Conservation (phyloP, 2,888 invertebrate genomes). For the Melanchra persicariae region DNA sequence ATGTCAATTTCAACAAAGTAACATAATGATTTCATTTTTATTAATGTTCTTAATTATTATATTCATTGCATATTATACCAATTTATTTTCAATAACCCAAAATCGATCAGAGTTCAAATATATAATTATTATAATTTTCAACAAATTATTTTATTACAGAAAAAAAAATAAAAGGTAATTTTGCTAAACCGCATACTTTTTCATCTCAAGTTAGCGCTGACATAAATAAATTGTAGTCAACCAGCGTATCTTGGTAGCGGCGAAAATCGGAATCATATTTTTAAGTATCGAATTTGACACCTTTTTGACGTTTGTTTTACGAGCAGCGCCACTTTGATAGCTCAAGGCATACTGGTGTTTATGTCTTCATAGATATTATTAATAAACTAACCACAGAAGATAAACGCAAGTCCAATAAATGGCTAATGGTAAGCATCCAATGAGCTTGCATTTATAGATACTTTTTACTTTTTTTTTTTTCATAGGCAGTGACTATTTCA, state of each 20-base stretch:
- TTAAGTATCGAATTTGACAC: neutral
- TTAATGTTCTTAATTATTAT: neutral
- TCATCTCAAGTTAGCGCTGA: conserved; percentile 20
- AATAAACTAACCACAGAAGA: conserved; percentile 31
- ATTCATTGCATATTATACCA: neutral
- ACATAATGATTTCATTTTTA: neutral
- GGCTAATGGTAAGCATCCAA: conserved; percentile 57
- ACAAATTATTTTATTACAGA: neutral
- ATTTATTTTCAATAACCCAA: conserved; percentile 32
- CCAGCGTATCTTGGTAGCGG: neutral
- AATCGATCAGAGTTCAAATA: conserved; percentile 4
- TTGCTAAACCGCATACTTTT: conserved; percentile 15
- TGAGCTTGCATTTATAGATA: conserved; percentile 53
- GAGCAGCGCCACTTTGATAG: neutral
- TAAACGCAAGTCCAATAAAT: conserved; percentile 53
- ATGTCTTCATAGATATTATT: conserved; percentile 20
- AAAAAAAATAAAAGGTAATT: neutral
- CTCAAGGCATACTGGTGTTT: neutral
- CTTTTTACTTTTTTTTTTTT: conserved; percentile 66
- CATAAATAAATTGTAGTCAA: neutral
- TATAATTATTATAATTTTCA: conserved; percentile 17
- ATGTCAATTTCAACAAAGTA: conserved; percentile 6
- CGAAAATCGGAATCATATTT: neutral
- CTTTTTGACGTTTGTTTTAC: neutral
- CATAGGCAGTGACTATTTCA: conserved; percentile 74